Evolutionary conservation across 2,113 vertebrate genomes (phyloP).

Genomic region (Tetrao urogallus): DNA sequence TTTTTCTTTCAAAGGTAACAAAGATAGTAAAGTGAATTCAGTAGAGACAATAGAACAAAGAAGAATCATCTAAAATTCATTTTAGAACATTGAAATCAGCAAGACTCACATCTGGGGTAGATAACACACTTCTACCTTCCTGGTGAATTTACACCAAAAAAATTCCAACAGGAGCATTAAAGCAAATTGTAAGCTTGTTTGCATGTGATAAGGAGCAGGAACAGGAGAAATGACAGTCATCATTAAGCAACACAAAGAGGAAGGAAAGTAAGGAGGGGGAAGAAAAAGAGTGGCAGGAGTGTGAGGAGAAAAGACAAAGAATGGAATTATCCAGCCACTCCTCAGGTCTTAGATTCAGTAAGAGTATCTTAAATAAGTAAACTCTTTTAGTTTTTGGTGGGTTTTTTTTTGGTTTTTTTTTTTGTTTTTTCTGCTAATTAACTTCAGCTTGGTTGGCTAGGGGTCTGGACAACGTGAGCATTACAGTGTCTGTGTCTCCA

Average conservation of each 20-base stretch:
- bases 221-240: background rate
- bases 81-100: constrained; percentile 29
- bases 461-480: background rate
- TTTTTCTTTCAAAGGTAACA: constrained; percentile 10
- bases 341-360: background rate
- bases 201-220: background rate
- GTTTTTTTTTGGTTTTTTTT: background rate
- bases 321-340: background rate
- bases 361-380: background rate
- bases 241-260: constrained; percentile 4
- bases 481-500: background rate
- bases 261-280: background rate
- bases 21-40: background rate
- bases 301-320: background rate
- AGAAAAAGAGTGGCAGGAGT: background rate
- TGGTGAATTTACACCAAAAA: background rate
- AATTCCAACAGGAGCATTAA: constrained; percentile 5
- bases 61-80: constrained; percentile 31
- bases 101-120: constrained; percentile 8
- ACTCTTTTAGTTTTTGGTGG: background rate
- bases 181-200: constrained; percentile 26
- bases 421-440: background rate
- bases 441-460: background rate
- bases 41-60: constrained; percentile 34
- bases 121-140: constrained; percentile 30